Conservation (phyloP, 1,140 invertebrate species). For the Palaemon carinicauda region DNA sequence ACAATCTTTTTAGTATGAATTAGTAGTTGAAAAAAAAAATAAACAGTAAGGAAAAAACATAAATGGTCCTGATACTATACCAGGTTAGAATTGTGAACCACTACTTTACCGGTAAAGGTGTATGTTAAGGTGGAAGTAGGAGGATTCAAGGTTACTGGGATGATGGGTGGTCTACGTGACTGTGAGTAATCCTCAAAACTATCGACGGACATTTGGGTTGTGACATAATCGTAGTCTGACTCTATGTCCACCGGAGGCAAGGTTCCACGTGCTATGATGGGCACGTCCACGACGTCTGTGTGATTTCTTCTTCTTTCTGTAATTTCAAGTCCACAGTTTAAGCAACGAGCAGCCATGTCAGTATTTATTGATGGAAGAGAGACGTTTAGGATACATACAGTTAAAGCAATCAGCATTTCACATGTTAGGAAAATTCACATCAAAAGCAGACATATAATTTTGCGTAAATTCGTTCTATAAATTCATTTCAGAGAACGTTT, state of each 20-base stretch:
- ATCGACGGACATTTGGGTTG: background rate
- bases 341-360: slow-evolving; percentile 10
- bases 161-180: background rate
- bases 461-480: too few species aligned
- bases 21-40: too few species aligned
- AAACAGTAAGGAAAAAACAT: too few species aligned
- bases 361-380: background rate
- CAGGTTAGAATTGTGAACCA: too few species aligned
- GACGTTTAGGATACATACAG: background rate
- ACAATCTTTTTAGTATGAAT: too few species aligned
- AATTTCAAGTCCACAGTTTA: background rate
- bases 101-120: too few species aligned
- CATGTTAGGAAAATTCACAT: too few species aligned
- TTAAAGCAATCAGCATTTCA: too few species aligned
- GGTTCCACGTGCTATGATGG: slow-evolving; percentile 12
- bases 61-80: too few species aligned
- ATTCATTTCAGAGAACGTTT: too few species aligned
- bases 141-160: background rate
- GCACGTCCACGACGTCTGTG: background rate
- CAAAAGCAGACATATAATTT: too few species aligned
- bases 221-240: background rate
- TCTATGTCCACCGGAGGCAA: background rate
- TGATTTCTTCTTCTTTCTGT: background rate
- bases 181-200: too few species aligned
- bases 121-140: background rate